Conservation (phyloP, 2,888 invertebrate genomes). For the Hirtodrosophila alboralis region DNA sequence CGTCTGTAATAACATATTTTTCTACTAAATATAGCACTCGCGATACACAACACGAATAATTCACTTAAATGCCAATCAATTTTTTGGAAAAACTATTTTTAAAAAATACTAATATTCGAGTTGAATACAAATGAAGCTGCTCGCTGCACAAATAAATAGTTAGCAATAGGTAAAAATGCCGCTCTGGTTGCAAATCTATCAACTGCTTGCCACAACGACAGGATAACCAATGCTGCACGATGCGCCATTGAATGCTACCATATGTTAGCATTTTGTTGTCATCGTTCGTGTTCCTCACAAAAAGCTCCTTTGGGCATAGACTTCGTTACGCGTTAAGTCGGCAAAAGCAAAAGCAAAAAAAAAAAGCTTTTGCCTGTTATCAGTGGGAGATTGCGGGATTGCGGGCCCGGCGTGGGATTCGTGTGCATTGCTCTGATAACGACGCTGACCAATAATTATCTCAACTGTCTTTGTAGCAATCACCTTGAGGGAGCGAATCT, state of each 20-base stretch:
- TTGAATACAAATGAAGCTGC: constrained; percentile 11
- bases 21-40: neutral
- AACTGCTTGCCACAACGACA: constrained; percentile 73
- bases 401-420: constrained; percentile 30
- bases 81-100: constrained; percentile 2
- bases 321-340: constrained; percentile 23
- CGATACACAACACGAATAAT: neutral
- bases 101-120: neutral
- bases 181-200: constrained; percentile 16
- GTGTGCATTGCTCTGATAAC: constrained; percentile 57
- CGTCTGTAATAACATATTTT: neutral
- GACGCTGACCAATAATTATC: constrained; percentile 41
- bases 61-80: neutral
- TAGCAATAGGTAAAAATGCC: neutral
- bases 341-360: no score
- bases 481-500: constrained; percentile 22
- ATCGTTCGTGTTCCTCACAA: constrained; percentile 16
- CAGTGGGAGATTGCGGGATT: constrained; percentile 48
- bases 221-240: constrained; percentile 70
- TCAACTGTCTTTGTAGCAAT: constrained; percentile 28
- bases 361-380: constrained; percentile 62
- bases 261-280: constrained; percentile 62
- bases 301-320: constrained; percentile 53
- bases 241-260: constrained; percentile 62
- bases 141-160: constrained; percentile 30